Base-by-base conservation (phyloP, 2,888 invertebrate genomes). In the Pilophorus perplexus region DNA sequence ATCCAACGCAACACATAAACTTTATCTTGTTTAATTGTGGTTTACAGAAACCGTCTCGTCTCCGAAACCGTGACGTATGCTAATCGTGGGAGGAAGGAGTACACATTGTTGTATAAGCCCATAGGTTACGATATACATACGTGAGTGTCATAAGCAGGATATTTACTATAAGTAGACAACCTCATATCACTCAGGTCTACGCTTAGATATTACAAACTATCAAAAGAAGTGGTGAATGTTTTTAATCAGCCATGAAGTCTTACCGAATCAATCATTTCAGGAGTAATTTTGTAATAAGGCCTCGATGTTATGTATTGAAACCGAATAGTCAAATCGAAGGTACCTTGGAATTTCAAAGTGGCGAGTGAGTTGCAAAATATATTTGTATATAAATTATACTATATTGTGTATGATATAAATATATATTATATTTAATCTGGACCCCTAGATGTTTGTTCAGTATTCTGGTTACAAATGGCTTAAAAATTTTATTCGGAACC, bases 351-450 rank as follows among this genome's bases (percentile, higher is more conserved):
- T 46, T 46, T 8, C 46, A 46, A 5, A 10, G 14, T 25, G 23
- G 14, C 10, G 25, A 46, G 46, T 46, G 14, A 46, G 46, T 46
- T n/a, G n/a, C n/a, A n/a, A n/a, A n/a, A n/a, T n/a, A n/a, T n/a
- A n/a, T n/a, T n/a, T n/a, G n/a, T n/a, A n/a, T n/a, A n/a, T n/a
- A n/a, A n/a, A n/a, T n/a, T n/a, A n/a, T n/a, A n/a, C n/a, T n/a
- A n/a, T n/a, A n/a, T n/a, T n/a, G n/a, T n/a, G n/a, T n/a, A n/a
- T n/a, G n/a, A n/a, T n/a, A n/a, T n/a, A n/a, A n/a, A n/a, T n/a
- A n/a, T n/a, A n/a, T n/a, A n/a, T n/a, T n/a, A n/a, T n/a, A n/a
- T n/a, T n/a, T n/a, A n/a, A n/a, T n/a, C n/a, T n/a, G n/a, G n/a
- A n/a, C n/a, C n/a, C n/a, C n/a, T n/a, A n/a, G n/a, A n/a, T n/a